These are phyloP conservation scores for Drosophila conformis DNA, from an alignment of 2,888 invertebrate species.

Conservation along the genomic window DNA sequence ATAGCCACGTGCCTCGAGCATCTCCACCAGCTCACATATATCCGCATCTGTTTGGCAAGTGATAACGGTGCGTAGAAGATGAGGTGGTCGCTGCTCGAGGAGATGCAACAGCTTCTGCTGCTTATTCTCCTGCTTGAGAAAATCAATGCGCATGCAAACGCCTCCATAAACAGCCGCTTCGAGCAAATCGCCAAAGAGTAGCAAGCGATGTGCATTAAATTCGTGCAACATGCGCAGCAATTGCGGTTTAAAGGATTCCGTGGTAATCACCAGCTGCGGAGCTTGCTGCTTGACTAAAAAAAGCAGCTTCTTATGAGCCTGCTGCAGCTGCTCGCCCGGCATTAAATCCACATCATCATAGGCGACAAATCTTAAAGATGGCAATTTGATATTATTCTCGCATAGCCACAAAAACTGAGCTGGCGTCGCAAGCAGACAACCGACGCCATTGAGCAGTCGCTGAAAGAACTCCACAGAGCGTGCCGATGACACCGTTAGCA, in stretches of 20 bases:
- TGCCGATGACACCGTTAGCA: slow-evolving; percentile 45
- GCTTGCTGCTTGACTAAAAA: neutral
- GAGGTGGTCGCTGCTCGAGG: slow-evolving; percentile 50
- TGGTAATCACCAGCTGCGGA: slow-evolving; percentile 56
- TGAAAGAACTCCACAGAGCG: slow-evolving; percentile 24
- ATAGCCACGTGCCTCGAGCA: slow-evolving; percentile 9
- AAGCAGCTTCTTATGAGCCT: slow-evolving; percentile 24
- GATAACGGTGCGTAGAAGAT: slow-evolving; percentile 50
- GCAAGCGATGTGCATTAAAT: slow-evolving; percentile 32
- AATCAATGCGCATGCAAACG: slow-evolving; percentile 23
- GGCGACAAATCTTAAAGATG: slow-evolving; percentile 38
- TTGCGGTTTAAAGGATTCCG: slow-evolving; percentile 33
- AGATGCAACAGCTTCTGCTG: slow-evolving; percentile 16
- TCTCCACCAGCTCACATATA: slow-evolving; percentile 31
- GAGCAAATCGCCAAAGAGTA: slow-evolving; percentile 63
- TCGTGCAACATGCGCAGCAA: slow-evolving; percentile 28
- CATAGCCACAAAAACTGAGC: slow-evolving; percentile 53
- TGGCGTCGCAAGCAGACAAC: slow-evolving; percentile 58
- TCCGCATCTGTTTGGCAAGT: slow-evolving; percentile 49
- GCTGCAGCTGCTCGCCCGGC: slow-evolving; percentile 3
- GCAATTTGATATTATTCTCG: slow-evolving; percentile 23
- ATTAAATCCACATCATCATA: slow-evolving; percentile 65
- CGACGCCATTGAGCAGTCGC: slow-evolving; percentile 58
- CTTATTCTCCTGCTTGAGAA: slow-evolving; percentile 31
- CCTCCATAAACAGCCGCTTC: slow-evolving; percentile 67